Evolutionary conservation across 1,140 invertebrate species (phyloP).

Genomic region (Zaprionus camerounensis): DNA sequence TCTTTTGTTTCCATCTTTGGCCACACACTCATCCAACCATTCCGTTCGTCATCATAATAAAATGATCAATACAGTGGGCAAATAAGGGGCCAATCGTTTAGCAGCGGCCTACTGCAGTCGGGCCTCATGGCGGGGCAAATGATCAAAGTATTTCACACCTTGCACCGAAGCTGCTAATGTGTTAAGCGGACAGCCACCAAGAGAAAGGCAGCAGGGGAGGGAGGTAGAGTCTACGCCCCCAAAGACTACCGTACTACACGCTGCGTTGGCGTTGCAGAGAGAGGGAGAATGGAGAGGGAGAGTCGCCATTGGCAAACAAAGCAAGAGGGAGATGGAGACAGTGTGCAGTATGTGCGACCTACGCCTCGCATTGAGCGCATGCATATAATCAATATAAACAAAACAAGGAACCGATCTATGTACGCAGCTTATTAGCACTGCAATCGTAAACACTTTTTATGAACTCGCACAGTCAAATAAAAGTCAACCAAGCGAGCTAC

Average conservation of each 20-base stretch:
- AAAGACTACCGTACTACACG: conserved; percentile 42
- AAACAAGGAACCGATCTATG: conserved; percentile 29
- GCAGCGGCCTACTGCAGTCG: conserved; percentile 21
- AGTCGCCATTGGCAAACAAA: conserved; percentile 61
- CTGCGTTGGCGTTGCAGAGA: conserved; percentile 40
- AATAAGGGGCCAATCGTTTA: conserved; percentile 44
- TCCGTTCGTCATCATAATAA: conserved; percentile 13
- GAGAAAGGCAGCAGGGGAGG: background rate
- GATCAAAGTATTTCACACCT: conserved; percentile 76
- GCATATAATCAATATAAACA: conserved; percentile 68
- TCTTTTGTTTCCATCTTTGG: conserved; percentile 2
- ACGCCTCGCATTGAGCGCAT: conserved; percentile 22
- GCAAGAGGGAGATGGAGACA: background rate
- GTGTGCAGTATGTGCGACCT: conserved; percentile 49
- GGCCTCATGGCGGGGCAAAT: conserved; percentile 21
- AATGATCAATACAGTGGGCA: conserved; percentile 19
- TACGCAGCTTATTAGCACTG: conserved; percentile 53
- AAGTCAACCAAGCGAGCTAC: conserved; percentile 40
- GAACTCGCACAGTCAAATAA: conserved; percentile 63
- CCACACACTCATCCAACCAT: conserved; percentile 1
- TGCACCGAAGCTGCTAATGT: conserved; percentile 58
- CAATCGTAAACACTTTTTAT: conserved; percentile 74
- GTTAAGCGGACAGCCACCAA: conserved; percentile 13
- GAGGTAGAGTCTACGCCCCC: conserved; percentile 31
- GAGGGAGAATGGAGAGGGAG: background rate